A percentile compares a stretch with the other conserved stretches of the same genome.
These are phyloP conservation scores for Propithecus coquereli DNA, from an alignment of 2,113 vertebrate genomes.

Conservation along the genomic window DNA sequence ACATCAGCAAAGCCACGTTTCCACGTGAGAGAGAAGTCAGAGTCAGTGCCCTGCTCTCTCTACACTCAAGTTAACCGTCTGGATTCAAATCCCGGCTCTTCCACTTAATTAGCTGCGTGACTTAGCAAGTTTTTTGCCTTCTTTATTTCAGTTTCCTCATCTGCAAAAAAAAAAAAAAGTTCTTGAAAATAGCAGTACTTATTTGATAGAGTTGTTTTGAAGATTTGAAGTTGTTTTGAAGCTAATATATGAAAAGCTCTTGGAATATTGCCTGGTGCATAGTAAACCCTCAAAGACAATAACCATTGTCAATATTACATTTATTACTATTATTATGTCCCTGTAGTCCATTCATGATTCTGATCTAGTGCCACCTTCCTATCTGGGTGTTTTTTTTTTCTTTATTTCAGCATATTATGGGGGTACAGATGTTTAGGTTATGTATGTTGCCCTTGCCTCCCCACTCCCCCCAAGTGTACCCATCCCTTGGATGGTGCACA, in stretches of 20 bases:
- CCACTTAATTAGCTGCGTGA: not conserved
- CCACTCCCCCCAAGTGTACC: too few species aligned
- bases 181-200: not conserved
- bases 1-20: not conserved
- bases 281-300: not conserved
- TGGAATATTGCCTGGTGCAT: not conserved
- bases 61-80: not conserved
- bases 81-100: not conserved
- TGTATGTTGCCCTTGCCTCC: too few species aligned
- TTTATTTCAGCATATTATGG: too few species aligned
- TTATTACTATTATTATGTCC: not conserved
- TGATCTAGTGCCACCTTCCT: conserved; percentile 43
- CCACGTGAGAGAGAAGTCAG: not conserved
- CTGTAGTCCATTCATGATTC: not conserved
- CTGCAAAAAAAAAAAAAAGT: not conserved
- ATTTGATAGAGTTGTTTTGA: not conserved
- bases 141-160: not conserved
- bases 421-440: too few species aligned
- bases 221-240: too few species aligned
- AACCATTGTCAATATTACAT: not conserved
- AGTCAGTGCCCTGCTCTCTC: too few species aligned
- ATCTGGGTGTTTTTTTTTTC: conserved; percentile 29
- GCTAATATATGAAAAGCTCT: not conserved
- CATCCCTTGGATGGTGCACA: too few species aligned
- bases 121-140: not conserved